Conservation (phyloP, 2,888 invertebrate species). For the Tricholauxania praeusta region DNA sequence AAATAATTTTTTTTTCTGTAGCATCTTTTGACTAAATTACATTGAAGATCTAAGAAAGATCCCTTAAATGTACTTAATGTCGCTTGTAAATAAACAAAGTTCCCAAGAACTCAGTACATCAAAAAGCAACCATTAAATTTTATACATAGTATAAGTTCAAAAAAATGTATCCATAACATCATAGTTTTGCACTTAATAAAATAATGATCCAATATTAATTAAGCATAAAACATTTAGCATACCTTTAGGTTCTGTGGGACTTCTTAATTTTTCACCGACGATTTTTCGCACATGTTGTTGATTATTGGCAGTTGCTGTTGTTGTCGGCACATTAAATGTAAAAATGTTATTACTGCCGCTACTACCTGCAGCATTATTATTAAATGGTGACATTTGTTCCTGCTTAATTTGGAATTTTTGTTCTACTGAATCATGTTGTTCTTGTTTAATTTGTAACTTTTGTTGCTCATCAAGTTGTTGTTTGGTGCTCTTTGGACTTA, state of each 20-base stretch:
- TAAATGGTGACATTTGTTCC: slow-evolving; percentile 66
- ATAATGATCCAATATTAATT: slow-evolving; percentile 3
- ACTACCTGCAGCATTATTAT: slow-evolving; percentile 52
- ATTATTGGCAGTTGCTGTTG: slow-evolving; percentile 47
- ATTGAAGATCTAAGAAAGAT: no score
- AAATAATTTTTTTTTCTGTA: no score
- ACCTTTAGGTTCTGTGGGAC: slow-evolving; percentile 60
- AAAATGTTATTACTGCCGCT: slow-evolving; percentile 52
- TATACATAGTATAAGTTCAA: no score
- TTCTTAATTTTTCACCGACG: slow-evolving; percentile 48
- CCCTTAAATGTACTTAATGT: no score
- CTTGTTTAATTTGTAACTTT: slow-evolving; percentile 47
- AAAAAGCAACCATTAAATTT: no score
- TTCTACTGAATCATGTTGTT: slow-evolving; percentile 52
- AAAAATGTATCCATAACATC: no score
- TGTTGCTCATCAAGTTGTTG: slow-evolving; percentile 54
- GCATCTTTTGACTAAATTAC: no score
- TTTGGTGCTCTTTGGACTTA: slow-evolving; percentile 70
- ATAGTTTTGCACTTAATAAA: not conserved
- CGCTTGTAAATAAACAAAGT: no score
- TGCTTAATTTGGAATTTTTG: slow-evolving; percentile 62
- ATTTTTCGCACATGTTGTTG: slow-evolving; percentile 49
- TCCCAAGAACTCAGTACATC: no score
- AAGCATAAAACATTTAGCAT: slow-evolving; percentile 38
- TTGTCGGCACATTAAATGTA: slow-evolving; percentile 66